phyloP scores from a whole-genome alignment of 92 coral and sea anemone species.

The Micromussa lordhowensis region DNA sequence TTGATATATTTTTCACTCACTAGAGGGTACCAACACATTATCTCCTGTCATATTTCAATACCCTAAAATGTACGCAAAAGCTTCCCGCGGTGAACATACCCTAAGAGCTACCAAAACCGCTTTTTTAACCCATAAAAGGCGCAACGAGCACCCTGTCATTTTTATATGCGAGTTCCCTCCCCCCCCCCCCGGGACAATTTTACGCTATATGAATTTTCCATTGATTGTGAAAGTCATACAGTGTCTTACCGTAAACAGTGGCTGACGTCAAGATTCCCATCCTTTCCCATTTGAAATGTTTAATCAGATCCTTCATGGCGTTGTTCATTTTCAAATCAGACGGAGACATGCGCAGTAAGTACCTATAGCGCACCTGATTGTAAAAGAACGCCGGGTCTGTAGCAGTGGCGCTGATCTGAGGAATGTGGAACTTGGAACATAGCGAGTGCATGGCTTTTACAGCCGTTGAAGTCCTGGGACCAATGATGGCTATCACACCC shows the following conservation, averaged over 20 bases:
- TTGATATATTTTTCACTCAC: no score
- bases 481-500: slow-evolving; percentile 80
- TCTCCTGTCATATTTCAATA: no score
- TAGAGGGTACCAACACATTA: no score
- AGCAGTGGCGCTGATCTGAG: slow-evolving; percentile 74
- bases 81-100: no score
- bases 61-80: no score
- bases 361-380: slow-evolving; percentile 43
- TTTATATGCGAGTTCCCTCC: no score
- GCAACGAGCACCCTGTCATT: no score
- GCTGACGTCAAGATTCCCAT: slow-evolving; percentile 81
- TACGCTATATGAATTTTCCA: no score
- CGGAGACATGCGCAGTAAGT: slow-evolving; percentile 73
- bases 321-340: slow-evolving; percentile 34
- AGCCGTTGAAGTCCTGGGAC: slow-evolving; percentile 78
- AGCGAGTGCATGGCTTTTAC: slow-evolving; percentile 70
- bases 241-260: slow-evolving; percentile 74
- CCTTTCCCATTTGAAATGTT: slow-evolving; percentile 69
- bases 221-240: background rate
- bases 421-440: slow-evolving; percentile 70
- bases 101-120: no score
- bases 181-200: no score
- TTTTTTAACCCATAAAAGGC: no score
- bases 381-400: slow-evolving; percentile 69
- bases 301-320: slow-evolving; percentile 45